Evolutionary conservation across 2,888 invertebrate genomes (phyloP), one percentile per base, ranked within the genome.

Genomic region (Tiliacea citrago): DNA sequence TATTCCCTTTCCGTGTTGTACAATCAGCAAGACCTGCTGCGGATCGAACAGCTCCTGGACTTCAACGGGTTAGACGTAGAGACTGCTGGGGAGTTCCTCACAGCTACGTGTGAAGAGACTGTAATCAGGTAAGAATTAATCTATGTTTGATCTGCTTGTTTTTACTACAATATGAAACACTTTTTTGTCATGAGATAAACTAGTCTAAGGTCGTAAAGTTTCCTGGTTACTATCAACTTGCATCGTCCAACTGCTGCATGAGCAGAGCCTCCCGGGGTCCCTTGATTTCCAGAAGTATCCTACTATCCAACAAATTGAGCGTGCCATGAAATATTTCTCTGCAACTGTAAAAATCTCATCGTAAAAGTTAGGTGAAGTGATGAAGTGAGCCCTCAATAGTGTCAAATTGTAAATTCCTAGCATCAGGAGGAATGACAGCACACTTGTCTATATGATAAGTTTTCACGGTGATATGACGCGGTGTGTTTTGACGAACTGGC

Each of bases 21-120:
- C 72, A 71, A 75, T 0, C 29, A 85, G 0, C 8, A 58, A 0
- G 93, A 94, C 29, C 85, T 95, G 55, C 73, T 89, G 7, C 88
- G 78, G 8, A 51, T 95, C 0, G 90, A 93, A 55, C 18, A 81
- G 0, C 69, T 95, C 1, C 75, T 95, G 5, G 84, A 90, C 0
- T 90, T 87, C 67, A 95, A 95, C 60, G 61, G 83, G 0, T 55
- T 95, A 5, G 81, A 88, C 21, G 73, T 95, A 7, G 90, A 92
- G 51, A 72, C 79, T 0, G 93, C 92, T 24, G 89, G 88, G 0
- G 69, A 67, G 39, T 61, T 66, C 4, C 86, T 95, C 47, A 93
- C 91, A 0, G 65, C 89, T 0, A 84, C 91, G 16, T 95, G 95
- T 77, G 90, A 91, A 10, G 93, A 94, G 62, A 90, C 90, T 7